Percentiles rank a stretch among this genome's conserved stretches.
Evolutionary conservation across 2,113 vertebrate genomes (phyloP).

Genomic region (Forbesichthys papilliferus): DNA sequence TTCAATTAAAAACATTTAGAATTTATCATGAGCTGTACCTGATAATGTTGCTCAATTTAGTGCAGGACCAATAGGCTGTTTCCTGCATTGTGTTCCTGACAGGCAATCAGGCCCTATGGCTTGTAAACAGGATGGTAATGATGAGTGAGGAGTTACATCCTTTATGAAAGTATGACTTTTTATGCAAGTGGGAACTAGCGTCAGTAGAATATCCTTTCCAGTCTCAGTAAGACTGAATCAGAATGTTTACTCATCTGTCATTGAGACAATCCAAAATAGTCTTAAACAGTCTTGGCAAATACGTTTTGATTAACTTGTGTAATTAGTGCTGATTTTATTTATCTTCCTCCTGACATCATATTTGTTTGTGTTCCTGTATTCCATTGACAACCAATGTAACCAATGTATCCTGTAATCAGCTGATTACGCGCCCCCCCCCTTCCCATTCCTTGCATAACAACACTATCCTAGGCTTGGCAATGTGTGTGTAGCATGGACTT

Average conservation of each 20-base stretch:
- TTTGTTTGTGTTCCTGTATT: slow-evolving; percentile 49
- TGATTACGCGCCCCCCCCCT: no score
- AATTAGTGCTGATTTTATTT: slow-evolving; percentile 69
- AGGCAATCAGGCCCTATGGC: slow-evolving; percentile 69
- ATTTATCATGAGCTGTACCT: slow-evolving; percentile 33
- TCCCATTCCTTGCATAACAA: no score
- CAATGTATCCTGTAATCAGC: slow-evolving; percentile 62
- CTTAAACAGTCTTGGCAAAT: slow-evolving; percentile 1
- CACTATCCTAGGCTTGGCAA: no score
- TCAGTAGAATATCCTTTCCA: slow-evolving; percentile 27
- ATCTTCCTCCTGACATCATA: slow-evolving; percentile 49
- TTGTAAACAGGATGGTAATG: slow-evolving; percentile 81
- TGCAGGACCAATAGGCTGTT: slow-evolving; percentile 67
- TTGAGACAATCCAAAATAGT: slow-evolving; percentile 13
- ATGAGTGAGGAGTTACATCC: slow-evolving; percentile 80
- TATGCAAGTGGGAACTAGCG: slow-evolving; percentile 40
- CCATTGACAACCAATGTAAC: slow-evolving; percentile 40
- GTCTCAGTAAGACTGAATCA: slow-evolving; percentile 31
- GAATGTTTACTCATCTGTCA: slow-evolving; percentile 41
- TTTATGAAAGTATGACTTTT: slow-evolving; percentile 61
- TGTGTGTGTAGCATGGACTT: no score
- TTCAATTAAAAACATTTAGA: background rate
- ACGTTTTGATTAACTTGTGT: slow-evolving; percentile 4
- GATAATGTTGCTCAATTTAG: slow-evolving; percentile 56
- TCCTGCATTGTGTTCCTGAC: slow-evolving; percentile 76